Evolutionary conservation across 1,140 invertebrate species (phyloP).

Genomic region (Batillaria attramentaria): DNA sequence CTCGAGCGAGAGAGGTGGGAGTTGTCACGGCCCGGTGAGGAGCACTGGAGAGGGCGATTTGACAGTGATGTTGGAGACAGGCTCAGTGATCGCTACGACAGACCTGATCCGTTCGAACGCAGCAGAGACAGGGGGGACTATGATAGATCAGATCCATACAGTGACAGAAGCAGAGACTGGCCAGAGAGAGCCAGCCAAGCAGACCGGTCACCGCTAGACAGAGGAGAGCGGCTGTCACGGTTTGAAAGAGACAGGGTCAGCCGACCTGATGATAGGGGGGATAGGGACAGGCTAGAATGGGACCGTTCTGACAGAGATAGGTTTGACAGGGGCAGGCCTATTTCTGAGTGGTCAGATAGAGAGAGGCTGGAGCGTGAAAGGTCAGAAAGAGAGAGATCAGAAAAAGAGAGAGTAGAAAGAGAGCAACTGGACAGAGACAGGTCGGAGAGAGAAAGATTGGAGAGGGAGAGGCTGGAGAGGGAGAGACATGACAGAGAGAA

Average conservation of each 20-base stretch:
- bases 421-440: too few species aligned
- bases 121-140: not conserved
- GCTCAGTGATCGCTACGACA: not conserved
- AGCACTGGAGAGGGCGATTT: too few species aligned
- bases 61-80: slow-evolving; percentile 20
- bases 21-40: too few species aligned
- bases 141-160: not conserved
- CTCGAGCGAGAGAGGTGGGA: too few species aligned
- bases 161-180: not conserved
- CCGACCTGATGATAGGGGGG: slow-evolving; percentile 14
- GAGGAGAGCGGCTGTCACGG: not conserved
- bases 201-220: too few species aligned
- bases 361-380: not conserved
- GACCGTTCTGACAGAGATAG: slow-evolving; percentile 28
- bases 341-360: slow-evolving; percentile 6
- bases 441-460: not conserved
- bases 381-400: not conserved
- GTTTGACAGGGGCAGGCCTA: slow-evolving; percentile 14
- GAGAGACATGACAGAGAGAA: too few species aligned
- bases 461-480: too few species aligned
- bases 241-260: not conserved
- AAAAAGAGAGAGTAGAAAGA: too few species aligned
- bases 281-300: not conserved
- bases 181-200: not conserved
- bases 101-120: not conserved